These are phyloP conservation scores for Ictidomys tridecemlineatus DNA, from an alignment of 2,113 vertebrate species.

Conservation along the genomic window DNA sequence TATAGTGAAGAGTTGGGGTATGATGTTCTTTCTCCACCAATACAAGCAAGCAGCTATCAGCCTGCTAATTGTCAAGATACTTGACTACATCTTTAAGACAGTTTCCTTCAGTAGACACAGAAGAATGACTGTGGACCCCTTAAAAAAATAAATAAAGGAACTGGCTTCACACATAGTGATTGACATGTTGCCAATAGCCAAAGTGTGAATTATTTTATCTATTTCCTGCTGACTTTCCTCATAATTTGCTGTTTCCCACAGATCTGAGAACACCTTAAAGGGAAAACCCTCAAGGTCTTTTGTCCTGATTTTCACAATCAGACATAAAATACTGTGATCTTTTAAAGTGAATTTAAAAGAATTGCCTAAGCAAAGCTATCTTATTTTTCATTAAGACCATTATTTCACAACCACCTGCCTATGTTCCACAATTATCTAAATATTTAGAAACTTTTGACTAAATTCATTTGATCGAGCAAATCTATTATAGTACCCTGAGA, in stretches of 20 bases:
- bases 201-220: slow-evolving; percentile 40
- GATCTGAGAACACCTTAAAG: not conserved
- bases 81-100: not conserved
- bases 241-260: not conserved
- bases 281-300: not conserved
- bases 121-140: not conserved
- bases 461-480: not conserved
- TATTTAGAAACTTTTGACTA: not conserved
- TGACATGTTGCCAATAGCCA: slow-evolving; percentile 65
- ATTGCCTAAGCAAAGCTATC: not conserved
- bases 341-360: slow-evolving; percentile 53
- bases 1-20: not conserved
- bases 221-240: slow-evolving; percentile 8
- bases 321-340: not conserved
- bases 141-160: not conserved
- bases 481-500: not conserved
- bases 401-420: not conserved
- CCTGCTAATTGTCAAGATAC: slow-evolving; percentile 8
- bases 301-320: slow-evolving; percentile 41
- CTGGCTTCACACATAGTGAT: not conserved
- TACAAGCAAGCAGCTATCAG: not conserved
- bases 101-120: not conserved
- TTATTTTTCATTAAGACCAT: slow-evolving; percentile 8
- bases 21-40: not conserved
- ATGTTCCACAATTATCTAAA: not conserved